Evolutionary conservation across 2,888 invertebrate genomes (phyloP), one percentile per base, ranked within the genome.

Genomic region (Tipula helvola): DNA sequence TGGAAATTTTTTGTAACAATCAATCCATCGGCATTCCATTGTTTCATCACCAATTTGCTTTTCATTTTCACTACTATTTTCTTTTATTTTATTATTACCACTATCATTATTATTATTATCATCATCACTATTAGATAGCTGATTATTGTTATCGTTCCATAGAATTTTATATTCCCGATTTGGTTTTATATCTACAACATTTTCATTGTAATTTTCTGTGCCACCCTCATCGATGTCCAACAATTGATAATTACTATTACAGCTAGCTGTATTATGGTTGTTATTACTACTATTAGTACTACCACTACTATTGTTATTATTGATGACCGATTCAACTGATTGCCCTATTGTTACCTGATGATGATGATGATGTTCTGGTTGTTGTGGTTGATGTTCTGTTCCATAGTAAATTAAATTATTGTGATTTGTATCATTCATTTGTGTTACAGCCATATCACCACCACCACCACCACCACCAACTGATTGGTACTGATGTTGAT

Each of bases 1-100:
- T 3, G 95, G 93, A 91, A 97, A 98, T 88, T 94, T 93, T 89
- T 95, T 94, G 89, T 95, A 95, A 90, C 98, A 98, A 87, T 95
- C 95, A 87, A 95, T 95, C 98, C 98, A 98, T 89, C 95, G 94
- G 90, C 98, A 98, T 18, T 90, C 89, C 88, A 83, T 86, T 18
- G 57, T 36, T 41, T 86, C 86, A 39, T 86, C 86, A 36, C 86
- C 85, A 71, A 88, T 39, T 39, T 39, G 16, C 41, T 39, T 84
- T 16, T 39, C 36, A 71, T 71, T 71, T 28, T 10, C 71, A 39
- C 71, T 5, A 87, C 47, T 5, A 86, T 85, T 2, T 85, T 86
- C 44, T 86, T 88, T 44, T 36, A 86, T 39, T 28, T 28, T 28
- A 88, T 87, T 16, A 83, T 87, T 57, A 39, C 39, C 39, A 39